Evolutionary conservation across 35 echinoderm and acorn worm genomes (phyloP).

Genomic region (Ptychodera flava): DNA sequence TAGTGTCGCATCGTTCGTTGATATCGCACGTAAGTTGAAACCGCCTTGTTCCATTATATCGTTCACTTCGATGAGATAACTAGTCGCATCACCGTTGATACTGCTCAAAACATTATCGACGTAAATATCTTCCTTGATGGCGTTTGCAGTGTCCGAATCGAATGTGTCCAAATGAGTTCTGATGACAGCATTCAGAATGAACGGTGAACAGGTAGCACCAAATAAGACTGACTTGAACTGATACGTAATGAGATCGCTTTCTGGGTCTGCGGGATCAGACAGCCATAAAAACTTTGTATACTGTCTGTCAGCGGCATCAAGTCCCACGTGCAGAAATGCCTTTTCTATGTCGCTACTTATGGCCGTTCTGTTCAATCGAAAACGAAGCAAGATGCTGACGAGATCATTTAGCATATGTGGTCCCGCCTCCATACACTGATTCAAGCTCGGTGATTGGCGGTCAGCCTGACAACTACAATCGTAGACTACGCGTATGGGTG

Average conservation of each 20-base stretch:
- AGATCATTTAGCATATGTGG: slow-evolving; percentile 12
- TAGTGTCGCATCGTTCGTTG: too few species aligned
- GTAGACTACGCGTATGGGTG: slow-evolving; percentile 10
- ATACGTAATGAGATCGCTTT: background rate
- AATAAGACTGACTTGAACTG: background rate
- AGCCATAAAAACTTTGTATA: slow-evolving; percentile 14
- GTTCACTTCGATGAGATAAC: too few species aligned
- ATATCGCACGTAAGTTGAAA: too few species aligned
- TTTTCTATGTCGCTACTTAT: slow-evolving; percentile 15
- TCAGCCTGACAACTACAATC: slow-evolving; percentile 1
- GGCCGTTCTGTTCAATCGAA: background rate
- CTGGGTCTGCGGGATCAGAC: background rate
- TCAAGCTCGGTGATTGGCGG: background rate
- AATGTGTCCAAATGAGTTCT: background rate
- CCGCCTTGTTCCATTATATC: too few species aligned
- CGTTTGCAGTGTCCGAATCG: background rate
- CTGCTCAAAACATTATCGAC: too few species aligned
- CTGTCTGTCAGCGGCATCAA: background rate
- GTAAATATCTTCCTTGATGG: background rate
- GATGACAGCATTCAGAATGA: slow-evolving; percentile 5
- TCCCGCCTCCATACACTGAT: background rate
- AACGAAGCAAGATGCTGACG: background rate
- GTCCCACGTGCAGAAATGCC: slow-evolving; percentile 9
- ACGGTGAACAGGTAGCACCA: slow-evolving; percentile 6
- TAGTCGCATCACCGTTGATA: too few species aligned